Base-by-base conservation (phyloP, 2,888 invertebrate genomes). In the Magallana nippona region DNA sequence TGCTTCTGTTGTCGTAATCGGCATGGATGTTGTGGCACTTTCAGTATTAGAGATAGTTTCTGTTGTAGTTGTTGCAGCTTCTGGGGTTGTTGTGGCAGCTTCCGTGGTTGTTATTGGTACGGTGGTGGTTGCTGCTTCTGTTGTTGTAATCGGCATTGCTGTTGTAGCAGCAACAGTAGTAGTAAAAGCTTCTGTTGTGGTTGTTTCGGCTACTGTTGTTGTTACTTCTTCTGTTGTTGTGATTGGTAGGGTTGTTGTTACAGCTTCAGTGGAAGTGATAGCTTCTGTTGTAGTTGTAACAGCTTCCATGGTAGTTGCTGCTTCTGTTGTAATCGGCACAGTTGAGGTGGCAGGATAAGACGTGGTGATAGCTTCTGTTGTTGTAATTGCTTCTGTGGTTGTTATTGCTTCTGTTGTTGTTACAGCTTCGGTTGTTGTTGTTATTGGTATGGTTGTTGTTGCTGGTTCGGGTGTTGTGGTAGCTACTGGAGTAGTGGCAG, bases 211-310 rank as follows among this genome's bases (percentile, higher is more conserved):
- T 27, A 1, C 55, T 17, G 60, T 82, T 27, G 32, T 78, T 17
- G 82, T 77, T 60, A 19, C 56, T 71, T 27, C 27, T 3, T 78
- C 11, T 32, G 79, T 44, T 55, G 60, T 83, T n/a, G 77, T 27
- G 27, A 22, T 3, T 56, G 27, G 32, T 15, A 13, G 1, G 10
- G 63, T 56, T n/a, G 55, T 71, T 10, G 57, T 82, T 0, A 56
- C 22, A 19, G 19, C 57, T 1, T 55, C 56, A 10, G 82, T 63
- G 15, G 56, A 22, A 2, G 81, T 63, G 1, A 22, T 60, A 19
- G 77, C 19, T 11, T 55, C 55, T 10, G 56, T 57, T 10, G 63
- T 81, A 1, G 71, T 57, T 17, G 27, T 44, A 8, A 8, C 19
- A 19, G 82, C n/a, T 15, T 63, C 19, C 19, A 22, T 77, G 17